phyloP scores from a whole-genome alignment of 2,797 vertebrate genomes.

The Girardinus metallicus region DNA sequence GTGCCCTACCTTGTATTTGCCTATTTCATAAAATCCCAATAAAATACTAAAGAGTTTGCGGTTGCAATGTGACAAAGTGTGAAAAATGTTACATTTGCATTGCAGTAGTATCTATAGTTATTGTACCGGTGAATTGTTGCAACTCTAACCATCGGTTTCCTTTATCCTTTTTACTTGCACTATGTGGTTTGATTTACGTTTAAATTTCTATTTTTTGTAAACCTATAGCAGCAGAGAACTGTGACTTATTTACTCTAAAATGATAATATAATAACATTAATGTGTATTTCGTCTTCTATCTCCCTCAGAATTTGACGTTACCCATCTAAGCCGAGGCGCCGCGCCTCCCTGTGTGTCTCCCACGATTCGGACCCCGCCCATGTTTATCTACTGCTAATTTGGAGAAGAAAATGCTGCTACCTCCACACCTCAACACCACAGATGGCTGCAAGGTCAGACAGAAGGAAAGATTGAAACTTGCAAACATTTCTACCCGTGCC shows the following conservation, averaged over 20 bases:
- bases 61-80: neutral
- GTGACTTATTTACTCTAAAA: neutral
- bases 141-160: neutral
- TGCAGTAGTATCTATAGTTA: neutral
- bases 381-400: slow-evolving; percentile 44
- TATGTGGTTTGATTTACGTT: neutral
- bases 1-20: neutral
- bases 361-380: slow-evolving; percentile 27
- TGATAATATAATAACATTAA: neutral
- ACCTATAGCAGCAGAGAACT: neutral
- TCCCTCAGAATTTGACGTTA: slow-evolving; percentile 32
- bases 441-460: slow-evolving; percentile 58
- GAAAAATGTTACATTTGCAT: neutral
- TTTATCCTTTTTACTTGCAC: neutral
- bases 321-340: slow-evolving; percentile 34
- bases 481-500: neutral
- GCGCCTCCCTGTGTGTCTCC: slow-evolving; percentile 38
- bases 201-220: neutral
- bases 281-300: neutral
- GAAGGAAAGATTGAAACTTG: neutral
- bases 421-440: slow-evolving; percentile 41
- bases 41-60: neutral
- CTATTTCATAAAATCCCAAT: neutral
- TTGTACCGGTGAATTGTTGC: neutral
- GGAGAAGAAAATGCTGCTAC: slow-evolving; percentile 49